Conservation (phyloP, 1,140 invertebrate species). For the Calliphora vicina region DNA sequence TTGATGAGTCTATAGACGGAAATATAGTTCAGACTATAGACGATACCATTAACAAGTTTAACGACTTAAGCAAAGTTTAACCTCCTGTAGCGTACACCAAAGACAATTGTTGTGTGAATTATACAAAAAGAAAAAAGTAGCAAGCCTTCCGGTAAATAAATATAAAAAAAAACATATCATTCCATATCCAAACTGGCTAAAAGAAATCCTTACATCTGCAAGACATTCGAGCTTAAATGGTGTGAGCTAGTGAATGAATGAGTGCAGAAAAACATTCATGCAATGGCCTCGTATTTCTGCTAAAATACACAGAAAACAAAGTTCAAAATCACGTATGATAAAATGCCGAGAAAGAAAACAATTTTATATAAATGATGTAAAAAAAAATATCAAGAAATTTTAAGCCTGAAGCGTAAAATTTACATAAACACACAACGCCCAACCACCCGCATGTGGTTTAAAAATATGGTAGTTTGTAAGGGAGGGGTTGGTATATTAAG, state of each 20-base stretch:
- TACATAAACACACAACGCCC: not conserved
- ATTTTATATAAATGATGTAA: slow-evolving; percentile 1
- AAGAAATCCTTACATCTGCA: not conserved
- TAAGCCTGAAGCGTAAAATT: not conserved
- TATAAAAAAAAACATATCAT: not conserved
- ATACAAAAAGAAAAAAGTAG: not conserved
- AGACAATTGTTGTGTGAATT: slow-evolving; percentile 23
- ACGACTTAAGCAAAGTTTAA: no score
- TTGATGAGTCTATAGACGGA: no score
- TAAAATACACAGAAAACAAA: not conserved
- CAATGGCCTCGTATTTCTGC: not conserved
- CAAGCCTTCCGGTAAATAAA: slow-evolving; percentile 30
- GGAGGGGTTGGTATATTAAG: not conserved
- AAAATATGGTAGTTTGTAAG: no score
- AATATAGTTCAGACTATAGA: no score
- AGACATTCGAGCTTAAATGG: not conserved
- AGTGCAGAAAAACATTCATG: not conserved
- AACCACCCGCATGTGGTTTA: no score
- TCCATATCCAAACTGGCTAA: not conserved
- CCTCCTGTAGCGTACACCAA: not conserved
- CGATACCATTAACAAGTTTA: no score
- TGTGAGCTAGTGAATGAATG: not conserved
- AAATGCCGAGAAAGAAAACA: not conserved
- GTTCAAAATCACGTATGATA: slow-evolving; percentile 24
- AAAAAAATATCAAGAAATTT: not conserved